Conservation (phyloP, 2,113 vertebrate species). For the Aramus guarauna region DNA sequence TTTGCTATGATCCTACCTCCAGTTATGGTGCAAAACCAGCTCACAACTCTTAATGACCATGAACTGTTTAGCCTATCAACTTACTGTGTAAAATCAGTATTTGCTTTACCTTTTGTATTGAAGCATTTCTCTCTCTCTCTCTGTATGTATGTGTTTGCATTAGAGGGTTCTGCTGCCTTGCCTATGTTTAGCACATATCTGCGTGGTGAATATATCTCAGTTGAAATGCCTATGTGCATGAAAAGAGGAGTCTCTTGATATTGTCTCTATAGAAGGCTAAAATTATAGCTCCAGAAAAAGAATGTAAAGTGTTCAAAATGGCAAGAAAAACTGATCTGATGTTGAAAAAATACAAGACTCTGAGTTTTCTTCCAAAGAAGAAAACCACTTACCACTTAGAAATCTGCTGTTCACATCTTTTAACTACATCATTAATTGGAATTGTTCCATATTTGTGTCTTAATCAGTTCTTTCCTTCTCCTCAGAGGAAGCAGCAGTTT, state of each 20-base stretch:
- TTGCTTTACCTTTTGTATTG: neutral
- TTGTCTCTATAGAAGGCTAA: neutral
- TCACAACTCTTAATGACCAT: neutral
- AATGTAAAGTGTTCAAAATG: neutral
- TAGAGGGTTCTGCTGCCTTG: neutral
- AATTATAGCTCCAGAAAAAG: neutral
- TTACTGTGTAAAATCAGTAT: neutral
- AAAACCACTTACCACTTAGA: neutral
- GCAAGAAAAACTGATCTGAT: neutral
- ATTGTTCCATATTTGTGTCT: neutral
- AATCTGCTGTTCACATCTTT: neutral
- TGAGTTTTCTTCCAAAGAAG: neutral
- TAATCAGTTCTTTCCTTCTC: neutral
- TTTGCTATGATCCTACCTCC: neutral
- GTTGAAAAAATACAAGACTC: neutral
- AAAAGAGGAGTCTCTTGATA: neutral
- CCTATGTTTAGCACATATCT: neutral
- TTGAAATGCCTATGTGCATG: neutral
- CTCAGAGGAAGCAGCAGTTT: neutral
- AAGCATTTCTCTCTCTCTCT: neutral
- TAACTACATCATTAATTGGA: neutral
- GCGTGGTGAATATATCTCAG: neutral
- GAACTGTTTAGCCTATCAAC: neutral
- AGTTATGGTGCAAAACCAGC: neutral
- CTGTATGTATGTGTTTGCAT: neutral